Evolutionary conservation across 1,140 invertebrate species (phyloP), one percentile per base, ranked within the genome.

Genomic region (Agrypnia vestita): DNA sequence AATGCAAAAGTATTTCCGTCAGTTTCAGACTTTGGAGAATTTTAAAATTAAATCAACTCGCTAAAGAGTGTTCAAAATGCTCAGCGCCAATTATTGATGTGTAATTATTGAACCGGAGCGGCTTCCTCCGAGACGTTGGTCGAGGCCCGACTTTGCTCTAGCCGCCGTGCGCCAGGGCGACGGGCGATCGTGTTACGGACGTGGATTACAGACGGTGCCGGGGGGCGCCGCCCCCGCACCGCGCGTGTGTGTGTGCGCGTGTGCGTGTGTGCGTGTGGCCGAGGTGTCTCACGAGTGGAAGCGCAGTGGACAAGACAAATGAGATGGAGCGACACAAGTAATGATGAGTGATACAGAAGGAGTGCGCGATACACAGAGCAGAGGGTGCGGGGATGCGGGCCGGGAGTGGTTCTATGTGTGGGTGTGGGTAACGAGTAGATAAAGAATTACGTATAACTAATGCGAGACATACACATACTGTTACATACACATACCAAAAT

Each of bases 401-500:
- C 59, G 56, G 44, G 21, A 46, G 21, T 49, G 67, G 46, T 21
- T 56, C 19, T 75, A 47, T 44, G 64, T 73, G 80, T 79, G 80
- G 47, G 80, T 79, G 71, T 6, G 74, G 74, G 78, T 82, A 78
- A 77, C 74, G 78, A 77, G 79, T 78, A 82, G 71, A 79, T 79
- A 80, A 80, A 78, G 79, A 80, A 80, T 81, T 81, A 83, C 79
- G 82, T 75, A 72, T 78, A 89, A 90, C 89, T 87, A 86, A 90
- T 90, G 89, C 89, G 88, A 88, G 88, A 90, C 89, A 90, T 89
- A 90, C 88, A 90, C 87, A 90, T 88, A 89, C 83, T 83, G 76
- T 89, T 88, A 90, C 89, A 90, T 90, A 91, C 89, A 90, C 89
- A 90, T 89, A 90, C 87, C 90, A 87, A 89, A 87, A 89, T 86